These are phyloP conservation scores for Clarias batrachus DNA, from an alignment of 2,113 vertebrate species.

Conservation along the genomic window DNA sequence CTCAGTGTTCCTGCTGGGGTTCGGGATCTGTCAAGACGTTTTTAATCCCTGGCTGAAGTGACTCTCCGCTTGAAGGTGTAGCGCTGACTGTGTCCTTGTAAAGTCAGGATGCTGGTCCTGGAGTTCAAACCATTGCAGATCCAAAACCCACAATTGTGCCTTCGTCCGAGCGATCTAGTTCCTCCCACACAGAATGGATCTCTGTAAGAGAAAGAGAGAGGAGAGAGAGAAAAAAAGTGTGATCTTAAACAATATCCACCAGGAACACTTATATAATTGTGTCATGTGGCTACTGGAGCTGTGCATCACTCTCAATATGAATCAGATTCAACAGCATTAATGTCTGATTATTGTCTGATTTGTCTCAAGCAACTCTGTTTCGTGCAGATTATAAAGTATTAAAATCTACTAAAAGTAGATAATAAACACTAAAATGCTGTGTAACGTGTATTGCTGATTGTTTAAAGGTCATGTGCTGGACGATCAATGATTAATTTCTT, in stretches of 20 bases:
- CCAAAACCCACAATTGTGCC: conserved; percentile 49
- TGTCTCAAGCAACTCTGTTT: no score
- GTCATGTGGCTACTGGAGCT: neutral
- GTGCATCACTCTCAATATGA: no score
- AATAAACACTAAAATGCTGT: no score
- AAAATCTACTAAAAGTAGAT: no score
- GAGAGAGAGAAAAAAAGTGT: neutral
- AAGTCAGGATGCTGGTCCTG: conserved; percentile 33
- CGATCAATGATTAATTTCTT: no score
- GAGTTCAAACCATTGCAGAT: conserved; percentile 44
- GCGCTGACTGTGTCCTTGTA: conserved; percentile 32
- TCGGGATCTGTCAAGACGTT: conserved; percentile 1
- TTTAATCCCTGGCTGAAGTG: conserved; percentile 15
- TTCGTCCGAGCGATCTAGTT: conserved; percentile 14
- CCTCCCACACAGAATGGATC: neutral
- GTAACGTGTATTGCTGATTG: no score
- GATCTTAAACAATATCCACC: neutral
- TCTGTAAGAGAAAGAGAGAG: neutral
- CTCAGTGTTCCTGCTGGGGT: conserved; percentile 36
- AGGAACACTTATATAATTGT: neutral
- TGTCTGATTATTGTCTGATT: no score
- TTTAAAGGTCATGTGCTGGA: no score
- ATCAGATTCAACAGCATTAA: no score
- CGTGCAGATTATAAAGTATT: no score
- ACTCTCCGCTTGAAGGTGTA: conserved; percentile 19